Evolutionary conservation across 2,888 invertebrate genomes (phyloP).

Genomic region (Oegoconia quadripuncta): DNA sequence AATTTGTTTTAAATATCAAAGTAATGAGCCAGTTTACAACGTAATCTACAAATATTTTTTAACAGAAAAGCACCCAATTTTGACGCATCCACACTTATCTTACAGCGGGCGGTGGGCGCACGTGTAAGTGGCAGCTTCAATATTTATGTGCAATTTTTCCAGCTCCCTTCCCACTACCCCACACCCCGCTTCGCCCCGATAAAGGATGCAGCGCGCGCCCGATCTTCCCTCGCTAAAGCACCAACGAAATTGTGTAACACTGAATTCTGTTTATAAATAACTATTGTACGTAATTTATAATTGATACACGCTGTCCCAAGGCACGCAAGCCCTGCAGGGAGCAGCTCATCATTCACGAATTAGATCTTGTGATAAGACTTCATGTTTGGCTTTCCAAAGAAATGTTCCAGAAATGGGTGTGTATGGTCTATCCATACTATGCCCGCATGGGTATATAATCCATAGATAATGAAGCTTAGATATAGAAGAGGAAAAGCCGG

Average conservation of each 20-base stretch:
- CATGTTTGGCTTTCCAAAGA: too few species aligned
- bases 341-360: too few species aligned
- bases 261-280: constrained; percentile 54
- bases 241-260: constrained; percentile 63
- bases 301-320: too few species aligned
- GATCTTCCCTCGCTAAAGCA: constrained; percentile 32
- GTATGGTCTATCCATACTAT: too few species aligned
- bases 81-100: constrained; percentile 41
- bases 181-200: constrained; percentile 40
- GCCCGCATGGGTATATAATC: too few species aligned
- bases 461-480: too few species aligned
- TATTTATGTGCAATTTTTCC: constrained; percentile 80
- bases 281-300: constrained; percentile 19
- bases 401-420: too few species aligned
- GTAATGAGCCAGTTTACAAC: too few species aligned
- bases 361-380: too few species aligned
- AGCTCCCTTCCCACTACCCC: constrained; percentile 42
- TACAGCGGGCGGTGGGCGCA: constrained; percentile 56
- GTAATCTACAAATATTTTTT: background rate
- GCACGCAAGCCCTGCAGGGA: too few species aligned
- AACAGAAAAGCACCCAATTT: constrained; percentile 2
- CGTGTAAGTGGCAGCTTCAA: constrained; percentile 80
- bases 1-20: too few species aligned
- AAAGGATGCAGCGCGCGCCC: constrained; percentile 71
- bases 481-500: too few species aligned